phyloP scores from a whole-genome alignment of 2,888 invertebrate species.

The Teleogryllus oceanicus region DNA sequence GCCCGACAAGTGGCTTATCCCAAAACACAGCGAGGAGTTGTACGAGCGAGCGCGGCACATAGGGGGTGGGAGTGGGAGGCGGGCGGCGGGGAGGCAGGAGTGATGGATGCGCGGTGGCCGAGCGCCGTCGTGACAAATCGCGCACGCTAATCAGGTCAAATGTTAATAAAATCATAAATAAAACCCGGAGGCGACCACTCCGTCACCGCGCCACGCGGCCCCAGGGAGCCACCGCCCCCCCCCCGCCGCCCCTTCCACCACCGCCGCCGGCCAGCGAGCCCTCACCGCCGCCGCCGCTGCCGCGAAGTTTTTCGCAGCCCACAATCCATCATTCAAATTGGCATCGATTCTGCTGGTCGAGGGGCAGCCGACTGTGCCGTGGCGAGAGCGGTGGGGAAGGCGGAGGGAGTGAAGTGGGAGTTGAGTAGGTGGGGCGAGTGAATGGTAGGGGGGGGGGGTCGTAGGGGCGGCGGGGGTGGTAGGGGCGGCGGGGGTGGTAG shows the following conservation, averaged over 20 bases:
- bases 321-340: conserved; percentile 11
- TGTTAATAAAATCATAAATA: conserved; percentile 18
- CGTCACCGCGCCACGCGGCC: neutral
- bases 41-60: too few relatives aligned
- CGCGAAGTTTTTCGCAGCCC: neutral
- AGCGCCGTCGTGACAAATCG: neutral
- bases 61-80: too few relatives aligned
- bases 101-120: neutral
- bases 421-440: too few relatives aligned
- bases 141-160: neutral
- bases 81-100: neutral
- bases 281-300: neutral
- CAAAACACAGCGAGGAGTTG: too few relatives aligned
- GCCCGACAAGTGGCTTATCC: too few relatives aligned
- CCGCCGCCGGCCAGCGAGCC: neutral
- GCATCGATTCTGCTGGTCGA: neutral
- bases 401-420: neutral
- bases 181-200: neutral
- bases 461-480: too few relatives aligned
- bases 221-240: neutral
- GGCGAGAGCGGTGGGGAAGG: neutral
- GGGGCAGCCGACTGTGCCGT: neutral
- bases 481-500: too few relatives aligned
- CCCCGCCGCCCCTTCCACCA: neutral
- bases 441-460: neutral